Evolutionary conservation across 2,888 invertebrate species (phyloP), one percentile per base, ranked within the genome.

Genomic region (Philaethria dido): DNA sequence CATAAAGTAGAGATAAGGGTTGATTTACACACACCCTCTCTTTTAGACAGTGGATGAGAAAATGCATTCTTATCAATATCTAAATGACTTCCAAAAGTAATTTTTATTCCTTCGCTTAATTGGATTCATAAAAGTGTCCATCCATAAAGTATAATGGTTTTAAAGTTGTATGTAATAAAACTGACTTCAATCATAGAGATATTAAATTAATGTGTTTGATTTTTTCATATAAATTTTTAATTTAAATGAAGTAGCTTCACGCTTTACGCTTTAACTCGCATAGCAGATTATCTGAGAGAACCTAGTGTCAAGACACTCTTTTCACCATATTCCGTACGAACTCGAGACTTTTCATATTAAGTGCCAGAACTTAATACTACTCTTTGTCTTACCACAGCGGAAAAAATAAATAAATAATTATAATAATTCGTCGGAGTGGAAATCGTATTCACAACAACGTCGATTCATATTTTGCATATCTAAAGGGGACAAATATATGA

Each of bases 51-150:
- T 22, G 33, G 22, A 55, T 39, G 20, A 8, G 14, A 22, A 20
- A 65, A 39, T 47, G 22, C 39, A 50, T 18, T 55, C 55, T 71
- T 85, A 85, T 87, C 86, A 79, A 76, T 77, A 85, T 85, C 85
- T 84, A 81, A 88, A 86, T 80, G 82, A 81, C 79, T 77, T 85
- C 77, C 62, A 66, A 73, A 78, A 74, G 62, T 80, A 80, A 82
- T 82, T 83, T 44, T 44, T 59, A 44, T 44, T 20, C 59, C 13
- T 16, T 72, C 76, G 69, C 74, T 80, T 86, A 84, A 86, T 87
- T 87, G 80, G 80, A 74, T 76, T 78, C 78, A 76, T 77, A 78
- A 81, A 78, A 78, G 72, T 69, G 74, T 71, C 62, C 59, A 64
- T 47, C 63, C 63, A 71, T 74, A 71, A 75, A 74, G 71, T 69